Evolutionary conservation across 2,888 invertebrate species (phyloP).

Genomic region (Megamerina dolium): DNA sequence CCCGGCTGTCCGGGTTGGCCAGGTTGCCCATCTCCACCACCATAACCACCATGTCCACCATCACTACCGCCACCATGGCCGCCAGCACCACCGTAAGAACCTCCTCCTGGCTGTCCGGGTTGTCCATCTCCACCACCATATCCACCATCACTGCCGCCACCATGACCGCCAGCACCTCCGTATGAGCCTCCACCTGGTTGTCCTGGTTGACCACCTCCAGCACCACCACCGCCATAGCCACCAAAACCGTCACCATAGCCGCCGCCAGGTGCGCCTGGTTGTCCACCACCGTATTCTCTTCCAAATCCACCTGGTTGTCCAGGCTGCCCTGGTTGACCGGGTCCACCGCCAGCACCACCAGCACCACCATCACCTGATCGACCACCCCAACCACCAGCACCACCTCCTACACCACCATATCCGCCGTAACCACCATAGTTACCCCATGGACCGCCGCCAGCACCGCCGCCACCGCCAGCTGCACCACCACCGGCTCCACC

Average conservation of each 20-base stretch:
- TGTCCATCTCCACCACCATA: neutral
- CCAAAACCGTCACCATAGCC: slow-evolving; percentile 22
- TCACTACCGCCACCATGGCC: slow-evolving; percentile 11
- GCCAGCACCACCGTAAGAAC: slow-evolving; percentile 3
- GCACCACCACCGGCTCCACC: neutral
- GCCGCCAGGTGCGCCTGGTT: slow-evolving; percentile 7
- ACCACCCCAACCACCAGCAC: neutral
- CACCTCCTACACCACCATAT: neutral
- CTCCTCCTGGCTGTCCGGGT: neutral
- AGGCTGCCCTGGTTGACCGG: neutral
- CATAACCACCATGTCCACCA: slow-evolving; percentile 11
- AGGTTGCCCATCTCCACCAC: slow-evolving; percentile 4
- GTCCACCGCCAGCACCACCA: neutral
- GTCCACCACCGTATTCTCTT: slow-evolving; percentile 9
- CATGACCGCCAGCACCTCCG: neutral
- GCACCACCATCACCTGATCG: neutral
- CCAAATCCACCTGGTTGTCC: neutral
- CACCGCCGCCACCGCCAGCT: neutral
- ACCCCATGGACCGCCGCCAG: neutral
- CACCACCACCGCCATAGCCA: slow-evolving; percentile 6
- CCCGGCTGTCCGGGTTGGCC: neutral
- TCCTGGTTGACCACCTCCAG: neutral
- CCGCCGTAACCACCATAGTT: neutral
- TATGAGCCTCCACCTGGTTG: neutral
- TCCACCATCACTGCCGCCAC: neutral